phyloP scores from a whole-genome alignment of 1,140 invertebrate species.

The Brachionus paranguensis region DNA sequence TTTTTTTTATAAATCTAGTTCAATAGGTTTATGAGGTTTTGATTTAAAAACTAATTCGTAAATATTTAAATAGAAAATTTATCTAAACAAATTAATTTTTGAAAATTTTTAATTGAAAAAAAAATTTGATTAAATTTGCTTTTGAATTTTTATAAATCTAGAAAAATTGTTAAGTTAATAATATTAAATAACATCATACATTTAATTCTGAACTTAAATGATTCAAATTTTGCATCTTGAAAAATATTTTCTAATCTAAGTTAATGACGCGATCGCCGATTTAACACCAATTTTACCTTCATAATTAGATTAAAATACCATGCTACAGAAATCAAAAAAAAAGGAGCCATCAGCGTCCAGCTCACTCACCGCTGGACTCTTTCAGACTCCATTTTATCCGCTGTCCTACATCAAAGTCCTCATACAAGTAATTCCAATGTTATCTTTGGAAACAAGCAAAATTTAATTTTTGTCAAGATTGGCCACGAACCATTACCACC shows the following conservation, averaged over 20 bases:
- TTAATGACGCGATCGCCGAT: background rate
- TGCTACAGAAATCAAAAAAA: slow-evolving; percentile 2
- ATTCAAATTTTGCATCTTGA: background rate
- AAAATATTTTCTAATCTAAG: background rate
- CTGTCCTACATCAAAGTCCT: slow-evolving; percentile 9
- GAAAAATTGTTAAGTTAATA: background rate
- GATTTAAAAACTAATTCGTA: background rate
- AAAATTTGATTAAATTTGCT: background rate
- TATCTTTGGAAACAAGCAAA: background rate
- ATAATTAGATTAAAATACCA: background rate
- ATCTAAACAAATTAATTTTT: too few species aligned
- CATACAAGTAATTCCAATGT: slow-evolving; percentile 14
- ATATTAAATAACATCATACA: background rate
- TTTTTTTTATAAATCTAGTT: background rate
- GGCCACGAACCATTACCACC: slow-evolving; percentile 40
- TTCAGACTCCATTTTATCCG: slow-evolving; percentile 34
- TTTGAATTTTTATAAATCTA: background rate
- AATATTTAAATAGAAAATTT: background rate
- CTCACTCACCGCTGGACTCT: background rate
- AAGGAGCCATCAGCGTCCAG: background rate
- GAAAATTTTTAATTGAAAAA: background rate
- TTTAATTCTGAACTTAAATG: background rate
- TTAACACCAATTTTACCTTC: background rate
- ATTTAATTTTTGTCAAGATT: background rate
- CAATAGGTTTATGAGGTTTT: background rate